Conservation (phyloP, 2,797 vertebrate genomes). For the Myotis myotis region DNA sequence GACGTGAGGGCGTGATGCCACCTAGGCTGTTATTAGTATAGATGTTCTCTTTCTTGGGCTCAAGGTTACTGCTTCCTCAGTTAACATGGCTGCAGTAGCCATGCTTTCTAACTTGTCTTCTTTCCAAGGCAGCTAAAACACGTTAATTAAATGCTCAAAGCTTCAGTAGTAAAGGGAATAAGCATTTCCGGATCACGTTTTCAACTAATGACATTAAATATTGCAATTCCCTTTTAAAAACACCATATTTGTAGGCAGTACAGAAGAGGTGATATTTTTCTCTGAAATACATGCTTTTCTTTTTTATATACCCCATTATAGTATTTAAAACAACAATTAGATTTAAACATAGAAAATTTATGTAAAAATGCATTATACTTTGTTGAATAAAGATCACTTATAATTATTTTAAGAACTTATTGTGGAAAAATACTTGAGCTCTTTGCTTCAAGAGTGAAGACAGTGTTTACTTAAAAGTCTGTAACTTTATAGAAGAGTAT, state of each 20-base stretch:
- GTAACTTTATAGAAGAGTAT: background rate
- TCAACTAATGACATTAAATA: constrained; percentile 28
- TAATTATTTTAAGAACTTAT: constrained; percentile 22
- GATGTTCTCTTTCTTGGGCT: background rate
- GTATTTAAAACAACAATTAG: background rate
- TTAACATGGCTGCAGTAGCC: background rate
- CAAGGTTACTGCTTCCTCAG: background rate
- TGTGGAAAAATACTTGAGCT: background rate
- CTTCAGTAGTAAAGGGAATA: background rate
- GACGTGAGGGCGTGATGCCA: no score
- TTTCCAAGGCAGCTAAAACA: background rate
- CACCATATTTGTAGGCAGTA: background rate
- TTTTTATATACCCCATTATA: background rate
- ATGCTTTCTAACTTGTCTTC: background rate
- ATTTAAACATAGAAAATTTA: constrained; percentile 29
- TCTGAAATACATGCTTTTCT: constrained; percentile 17
- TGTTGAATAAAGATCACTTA: constrained; percentile 1
- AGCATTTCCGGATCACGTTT: background rate
- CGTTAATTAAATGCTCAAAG: background rate
- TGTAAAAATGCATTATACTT: background rate
- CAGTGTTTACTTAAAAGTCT: constrained; percentile 1
- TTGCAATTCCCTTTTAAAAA: background rate
- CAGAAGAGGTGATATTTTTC: background rate
- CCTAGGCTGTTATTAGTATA: no score
- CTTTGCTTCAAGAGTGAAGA: constrained; percentile 34